Conservation (phyloP, 2,888 invertebrate genomes). For the Ectemnius lituratus region DNA sequence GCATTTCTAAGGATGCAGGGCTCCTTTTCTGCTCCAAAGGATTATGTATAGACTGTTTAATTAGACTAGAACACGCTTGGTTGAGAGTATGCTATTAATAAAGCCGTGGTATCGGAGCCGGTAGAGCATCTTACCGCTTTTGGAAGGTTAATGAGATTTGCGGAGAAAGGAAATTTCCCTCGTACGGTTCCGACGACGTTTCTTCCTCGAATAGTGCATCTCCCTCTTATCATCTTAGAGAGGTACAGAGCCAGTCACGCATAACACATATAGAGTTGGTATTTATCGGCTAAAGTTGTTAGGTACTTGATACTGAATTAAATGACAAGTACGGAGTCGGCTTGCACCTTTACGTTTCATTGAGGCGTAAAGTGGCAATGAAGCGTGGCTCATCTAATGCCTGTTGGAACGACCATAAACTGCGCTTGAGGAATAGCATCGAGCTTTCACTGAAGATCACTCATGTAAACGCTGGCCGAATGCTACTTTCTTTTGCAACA, state of each 20-base stretch:
- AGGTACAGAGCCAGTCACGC: too few species aligned
- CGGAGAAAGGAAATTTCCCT: constrained; percentile 56
- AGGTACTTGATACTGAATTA: not conserved
- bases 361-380: not conserved
- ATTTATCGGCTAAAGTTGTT: not conserved
- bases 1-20: too few species aligned
- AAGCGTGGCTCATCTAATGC: not conserved
- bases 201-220: constrained; percentile 38
- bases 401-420: constrained; percentile 36
- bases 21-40: too few species aligned
- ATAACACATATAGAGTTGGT: not conserved
- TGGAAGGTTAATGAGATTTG: constrained; percentile 31
- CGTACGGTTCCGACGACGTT: constrained; percentile 23
- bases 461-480: constrained; percentile 22
- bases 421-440: constrained; percentile 20
- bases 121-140: constrained; percentile 7
- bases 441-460: constrained; percentile 50
- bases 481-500: constrained; percentile 49
- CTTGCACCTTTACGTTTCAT: not conserved
- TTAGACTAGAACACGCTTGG: too few species aligned
- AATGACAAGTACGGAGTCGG: not conserved
- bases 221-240: constrained; percentile 8
- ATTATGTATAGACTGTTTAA: too few species aligned
- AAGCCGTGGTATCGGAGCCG: too few species aligned
- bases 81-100: too few species aligned